A percentile compares a stretch with the other conserved stretches of the same genome.
Evolutionary conservation across 2,113 vertebrate genomes (phyloP).

Genomic region (Tylochromis polylepis): DNA sequence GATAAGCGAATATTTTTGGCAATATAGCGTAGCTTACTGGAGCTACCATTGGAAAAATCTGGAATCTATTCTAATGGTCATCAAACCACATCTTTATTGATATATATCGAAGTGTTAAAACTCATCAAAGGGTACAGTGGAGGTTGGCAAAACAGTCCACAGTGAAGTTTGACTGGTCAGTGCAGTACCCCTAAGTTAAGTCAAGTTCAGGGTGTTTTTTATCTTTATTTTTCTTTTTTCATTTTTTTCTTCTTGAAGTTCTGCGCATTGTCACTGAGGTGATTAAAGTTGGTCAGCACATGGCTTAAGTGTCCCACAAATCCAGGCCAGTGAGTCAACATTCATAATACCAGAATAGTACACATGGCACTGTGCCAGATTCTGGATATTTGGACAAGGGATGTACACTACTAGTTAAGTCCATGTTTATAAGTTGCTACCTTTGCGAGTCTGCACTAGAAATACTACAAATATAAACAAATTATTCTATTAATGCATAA

Average conservation of each 20-base stretch:
- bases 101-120: neutral
- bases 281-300: neutral
- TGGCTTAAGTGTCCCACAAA: neutral
- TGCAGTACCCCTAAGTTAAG: neutral
- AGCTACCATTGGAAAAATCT: neutral
- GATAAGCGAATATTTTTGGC: neutral
- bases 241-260: neutral
- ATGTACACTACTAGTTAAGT: neutral
- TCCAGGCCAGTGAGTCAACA: neutral
- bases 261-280: neutral
- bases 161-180: neutral
- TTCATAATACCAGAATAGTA: neutral
- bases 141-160: neutral
- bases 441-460: neutral
- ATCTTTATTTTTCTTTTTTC: fast-evolving
- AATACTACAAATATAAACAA: neutral
- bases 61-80: neutral
- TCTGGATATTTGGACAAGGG: neutral
- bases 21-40: neutral
- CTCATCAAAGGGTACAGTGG: neutral
- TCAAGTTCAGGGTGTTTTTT: neutral
- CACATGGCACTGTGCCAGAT: neutral
- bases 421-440: neutral
- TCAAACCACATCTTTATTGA: neutral
- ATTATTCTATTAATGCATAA: neutral